Percentiles rank a stretch among this genome's conserved stretches.
These are phyloP conservation scores for Hirtodrosophila histrioides DNA, from an alignment of 2,888 invertebrate genomes.

Conservation along the genomic window DNA sequence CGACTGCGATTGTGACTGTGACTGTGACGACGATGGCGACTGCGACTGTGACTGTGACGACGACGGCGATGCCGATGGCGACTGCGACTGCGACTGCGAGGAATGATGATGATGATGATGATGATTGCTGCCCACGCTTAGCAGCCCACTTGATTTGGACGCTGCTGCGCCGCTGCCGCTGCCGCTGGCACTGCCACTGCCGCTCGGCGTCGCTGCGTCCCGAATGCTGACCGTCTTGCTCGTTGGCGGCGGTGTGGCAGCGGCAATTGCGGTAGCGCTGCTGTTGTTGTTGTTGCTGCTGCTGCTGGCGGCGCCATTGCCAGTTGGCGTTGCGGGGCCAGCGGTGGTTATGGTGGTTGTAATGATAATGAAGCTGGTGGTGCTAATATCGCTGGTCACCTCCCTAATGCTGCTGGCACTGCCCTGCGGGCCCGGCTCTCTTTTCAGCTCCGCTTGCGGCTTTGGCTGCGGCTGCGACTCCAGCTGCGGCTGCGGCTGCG, in stretches of 20 bases:
- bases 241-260: constrained; percentile 37
- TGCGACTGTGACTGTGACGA: constrained; percentile 20
- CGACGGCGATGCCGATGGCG: constrained; percentile 21
- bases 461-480: neutral
- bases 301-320: constrained; percentile 7
- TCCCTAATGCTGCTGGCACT: constrained; percentile 39
- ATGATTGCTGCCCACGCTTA: constrained; percentile 63
- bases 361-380: constrained; percentile 6
- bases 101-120: constrained; percentile 59
- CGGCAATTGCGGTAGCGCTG: constrained; percentile 23
- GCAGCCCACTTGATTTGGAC: constrained; percentile 48
- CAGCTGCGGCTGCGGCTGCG: constrained; percentile 3
- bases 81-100: constrained; percentile 29
- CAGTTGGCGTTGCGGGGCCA: constrained; percentile 9
- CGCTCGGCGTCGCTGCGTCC: constrained; percentile 29
- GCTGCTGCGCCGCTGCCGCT: constrained; percentile 30
- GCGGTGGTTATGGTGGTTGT: constrained; percentile 21
- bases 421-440: constrained; percentile 42
- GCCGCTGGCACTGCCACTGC: constrained; percentile 3
- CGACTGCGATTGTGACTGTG: constrained; percentile 22
- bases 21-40: constrained; percentile 18
- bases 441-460: neutral
- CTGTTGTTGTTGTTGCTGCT: constrained; percentile 14
- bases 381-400: constrained; percentile 1
- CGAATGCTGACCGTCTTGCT: constrained; percentile 38